These are phyloP conservation scores for Patella vulgata DNA, from an alignment of 1,140 invertebrate species.

Conservation along the genomic window DNA sequence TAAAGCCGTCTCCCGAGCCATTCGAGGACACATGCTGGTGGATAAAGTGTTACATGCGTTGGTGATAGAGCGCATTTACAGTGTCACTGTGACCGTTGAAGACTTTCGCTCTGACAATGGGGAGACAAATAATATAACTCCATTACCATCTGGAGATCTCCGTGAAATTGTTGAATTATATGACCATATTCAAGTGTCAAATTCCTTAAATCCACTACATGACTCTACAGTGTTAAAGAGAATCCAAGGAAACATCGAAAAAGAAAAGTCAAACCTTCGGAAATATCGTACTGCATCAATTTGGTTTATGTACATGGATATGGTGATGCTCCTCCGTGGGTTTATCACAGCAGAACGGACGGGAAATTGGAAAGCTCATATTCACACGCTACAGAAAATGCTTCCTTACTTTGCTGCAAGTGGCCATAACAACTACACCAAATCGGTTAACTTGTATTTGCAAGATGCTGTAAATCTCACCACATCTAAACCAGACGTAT, in stretches of 20 bases:
- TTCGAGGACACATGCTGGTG: conserved; percentile 61
- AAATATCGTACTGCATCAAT: conserved; percentile 21
- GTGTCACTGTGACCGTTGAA: not conserved
- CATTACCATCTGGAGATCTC: no score
- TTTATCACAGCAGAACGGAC: conserved; percentile 47
- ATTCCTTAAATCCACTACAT: not conserved
- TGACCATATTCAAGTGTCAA: not conserved
- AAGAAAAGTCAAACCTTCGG: no score
- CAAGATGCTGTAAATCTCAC: conserved; percentile 64
- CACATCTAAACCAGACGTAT: conserved; percentile 17
- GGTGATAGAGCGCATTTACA: conserved; percentile 4
- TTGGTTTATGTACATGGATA: conserved; percentile 48
- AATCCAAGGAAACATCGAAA: no score
- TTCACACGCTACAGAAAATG: conserved; percentile 51
- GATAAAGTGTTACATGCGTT: conserved; percentile 20
- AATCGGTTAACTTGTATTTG: conserved; percentile 66
- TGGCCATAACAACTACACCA: conserved; percentile 68
- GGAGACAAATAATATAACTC: no score
- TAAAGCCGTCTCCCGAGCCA: conserved; percentile 62
- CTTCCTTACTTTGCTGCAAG: conserved; percentile 64
- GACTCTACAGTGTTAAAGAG: not conserved
- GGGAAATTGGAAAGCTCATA: conserved; percentile 39
- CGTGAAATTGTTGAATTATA: not conserved
- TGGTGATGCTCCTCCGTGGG: conserved; percentile 35
- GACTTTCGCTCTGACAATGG: not conserved